A percentile compares a stretch with the other conserved stretches of the same genome.
Conservation (phyloP, 2,797 vertebrate genomes). For the Crocodylus rhombifer region DNA sequence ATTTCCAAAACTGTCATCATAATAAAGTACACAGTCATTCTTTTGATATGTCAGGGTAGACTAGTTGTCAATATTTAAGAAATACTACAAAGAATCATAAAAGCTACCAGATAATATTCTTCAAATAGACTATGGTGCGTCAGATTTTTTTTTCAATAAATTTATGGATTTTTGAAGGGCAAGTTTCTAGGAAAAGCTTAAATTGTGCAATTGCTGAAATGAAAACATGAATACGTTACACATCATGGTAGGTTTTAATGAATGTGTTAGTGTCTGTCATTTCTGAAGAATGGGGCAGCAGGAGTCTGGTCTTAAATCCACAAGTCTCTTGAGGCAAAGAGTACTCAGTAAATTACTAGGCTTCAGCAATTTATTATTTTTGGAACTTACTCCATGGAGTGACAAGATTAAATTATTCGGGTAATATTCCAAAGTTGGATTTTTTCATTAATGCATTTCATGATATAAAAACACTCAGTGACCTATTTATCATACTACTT, state of each 20-base stretch:
- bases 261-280: conserved; percentile 62
- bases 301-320: conserved; percentile 58
- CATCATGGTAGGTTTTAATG: conserved; percentile 58
- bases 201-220: conserved; percentile 13
- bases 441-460: conserved; percentile 67
- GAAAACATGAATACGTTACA: background rate
- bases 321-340: conserved; percentile 59
- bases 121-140: background rate
- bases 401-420: conserved; percentile 77
- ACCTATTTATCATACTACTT: conserved; percentile 68
- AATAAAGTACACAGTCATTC: background rate
- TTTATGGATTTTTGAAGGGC: conserved; percentile 38
- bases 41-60: background rate
- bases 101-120: conserved; percentile 13
- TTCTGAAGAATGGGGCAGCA: conserved; percentile 54
- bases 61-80: conserved; percentile 15
- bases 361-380: conserved; percentile 77
- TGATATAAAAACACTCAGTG: conserved; percentile 61
- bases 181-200: conserved; percentile 44
- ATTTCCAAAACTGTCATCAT: background rate
- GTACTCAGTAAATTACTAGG: conserved; percentile 65
- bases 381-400: conserved; percentile 69
- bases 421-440: conserved; percentile 70
- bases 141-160: conserved; percentile 11
- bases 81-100: background rate